Base-by-base conservation (phyloP, 2,888 invertebrate genomes). In the Helleia helle region DNA sequence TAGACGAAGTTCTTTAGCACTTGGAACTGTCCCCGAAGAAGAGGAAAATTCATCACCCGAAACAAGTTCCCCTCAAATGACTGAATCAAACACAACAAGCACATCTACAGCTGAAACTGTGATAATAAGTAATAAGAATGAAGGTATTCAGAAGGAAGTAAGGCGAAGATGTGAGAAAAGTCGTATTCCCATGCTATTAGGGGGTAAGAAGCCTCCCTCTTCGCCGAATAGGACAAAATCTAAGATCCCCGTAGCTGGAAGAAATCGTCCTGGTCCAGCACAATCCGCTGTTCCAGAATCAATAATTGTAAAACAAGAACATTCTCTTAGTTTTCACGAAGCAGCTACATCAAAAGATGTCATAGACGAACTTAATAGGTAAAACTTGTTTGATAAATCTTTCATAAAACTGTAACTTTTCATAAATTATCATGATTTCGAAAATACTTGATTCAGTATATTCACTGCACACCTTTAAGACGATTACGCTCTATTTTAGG, bases 271-370 rank as follows among this genome's bases (percentile, higher is more conserved):
- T 7, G 51, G 54, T 30, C 44, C 63, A 28, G 45, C 59, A 40
- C 66, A 66, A 51, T n/a, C n/a, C n/a, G 28, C 63, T 3, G 47
- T 54, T 4, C 62, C 71, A 6, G 81, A 80, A 29, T 63, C 77
- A 6, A 76, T 86, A 38, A 86, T 86, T 28, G 74, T 86, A 12
- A 76, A 75, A 50, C 86, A 83, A 52, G 88, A 88, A 43, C 80
- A 90, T 54, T 88, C 88, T 5, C 69, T 91, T 43, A 90, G 91
- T 71, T 91, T 91, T 60, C 91, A 91, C 56, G 91, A 91, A 59
- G 86, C 90, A 46, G 91, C 91, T 8, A 91, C 91, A 25, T 91
- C 91, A 29, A 91, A 91, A 61, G 91, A 92, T 62, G 91, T 92
- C 40, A 91, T 92, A 52, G 91, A 92, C 56, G 91, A 91, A 59